Evolutionary conservation across 92 coral and sea anemone genomes (phyloP).

Genomic region (Montipora capitata): DNA sequence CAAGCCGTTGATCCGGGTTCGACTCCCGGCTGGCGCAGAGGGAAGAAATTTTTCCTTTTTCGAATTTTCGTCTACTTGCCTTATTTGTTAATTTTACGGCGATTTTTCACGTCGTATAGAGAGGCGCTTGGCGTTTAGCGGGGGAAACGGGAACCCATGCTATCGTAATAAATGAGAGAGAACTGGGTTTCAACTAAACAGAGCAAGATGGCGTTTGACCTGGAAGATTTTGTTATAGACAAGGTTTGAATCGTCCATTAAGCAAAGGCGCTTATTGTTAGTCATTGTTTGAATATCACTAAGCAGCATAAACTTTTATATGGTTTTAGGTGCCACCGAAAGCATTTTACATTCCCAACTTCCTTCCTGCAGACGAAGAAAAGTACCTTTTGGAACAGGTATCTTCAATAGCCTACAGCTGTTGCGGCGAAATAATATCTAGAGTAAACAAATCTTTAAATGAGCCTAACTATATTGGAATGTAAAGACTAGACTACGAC

Average conservation of each 20-base stretch:
- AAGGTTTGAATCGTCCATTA: slow-evolving; percentile 28
- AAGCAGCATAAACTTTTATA: not conserved
- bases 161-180: not conserved
- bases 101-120: not conserved
- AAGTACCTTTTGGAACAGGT: slow-evolving; percentile 78
- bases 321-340: slow-evolving; percentile 81
- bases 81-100: not conserved
- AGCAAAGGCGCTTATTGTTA: no score
- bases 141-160: no score
- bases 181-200: slow-evolving; percentile 51
- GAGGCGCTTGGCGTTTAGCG: no score
- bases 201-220: slow-evolving; percentile 67
- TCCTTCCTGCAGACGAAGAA: slow-evolving; percentile 87
- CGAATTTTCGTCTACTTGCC: not conserved
- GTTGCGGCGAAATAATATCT: not conserved
- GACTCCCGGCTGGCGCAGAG: slow-evolving; percentile 99
- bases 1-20: slow-evolving; percentile 99
- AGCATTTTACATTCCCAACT: slow-evolving; percentile 89
- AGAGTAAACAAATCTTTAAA: not conserved
- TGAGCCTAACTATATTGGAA: not conserved
- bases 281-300: not conserved
- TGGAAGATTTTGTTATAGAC: slow-evolving; percentile 64
- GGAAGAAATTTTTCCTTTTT: not conserved
- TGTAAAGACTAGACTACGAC: no score
- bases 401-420: not conserved